phyloP scores from a whole-genome alignment of 2,797 vertebrate genomes.

The Acanthiza pusilla region DNA sequence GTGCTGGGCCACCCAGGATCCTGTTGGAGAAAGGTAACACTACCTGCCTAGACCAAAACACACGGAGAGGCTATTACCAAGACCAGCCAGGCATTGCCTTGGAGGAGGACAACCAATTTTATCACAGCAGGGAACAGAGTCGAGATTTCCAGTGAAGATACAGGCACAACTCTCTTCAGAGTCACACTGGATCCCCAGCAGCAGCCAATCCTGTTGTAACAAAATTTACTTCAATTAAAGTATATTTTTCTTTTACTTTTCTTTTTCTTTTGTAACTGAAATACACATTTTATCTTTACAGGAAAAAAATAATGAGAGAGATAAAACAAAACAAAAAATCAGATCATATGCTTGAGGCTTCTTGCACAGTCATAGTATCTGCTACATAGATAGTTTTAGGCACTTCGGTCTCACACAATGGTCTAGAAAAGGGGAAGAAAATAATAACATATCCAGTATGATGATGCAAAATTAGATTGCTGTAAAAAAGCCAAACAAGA shows the following conservation, averaged over 20 bases:
- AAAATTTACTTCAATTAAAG: neutral
- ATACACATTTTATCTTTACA: neutral
- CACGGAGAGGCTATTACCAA: fast-evolving
- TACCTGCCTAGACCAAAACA: neutral
- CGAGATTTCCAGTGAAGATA: neutral
- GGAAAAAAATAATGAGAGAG: neutral
- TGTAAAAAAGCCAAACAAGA: neutral
- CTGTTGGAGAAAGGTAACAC: neutral
- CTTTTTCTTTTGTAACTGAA: neutral
- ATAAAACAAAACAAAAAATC: neutral
- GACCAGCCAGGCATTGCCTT: fast-evolving
- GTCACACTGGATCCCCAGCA: neutral
- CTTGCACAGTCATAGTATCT: neutral
- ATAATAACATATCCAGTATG: neutral
- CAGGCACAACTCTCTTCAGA: neutral
- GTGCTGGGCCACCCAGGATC: neutral
- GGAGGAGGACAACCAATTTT: neutral
- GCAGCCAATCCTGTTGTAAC: neutral
- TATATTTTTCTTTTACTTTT: neutral
- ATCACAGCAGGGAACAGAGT: neutral
- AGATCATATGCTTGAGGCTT: neutral
- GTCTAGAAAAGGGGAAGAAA: neutral
- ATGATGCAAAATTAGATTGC: neutral
- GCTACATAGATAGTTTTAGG: neutral
- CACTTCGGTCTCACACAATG: neutral